Conservation (phyloP, 2,888 invertebrate species). For the Thereva unica region DNA sequence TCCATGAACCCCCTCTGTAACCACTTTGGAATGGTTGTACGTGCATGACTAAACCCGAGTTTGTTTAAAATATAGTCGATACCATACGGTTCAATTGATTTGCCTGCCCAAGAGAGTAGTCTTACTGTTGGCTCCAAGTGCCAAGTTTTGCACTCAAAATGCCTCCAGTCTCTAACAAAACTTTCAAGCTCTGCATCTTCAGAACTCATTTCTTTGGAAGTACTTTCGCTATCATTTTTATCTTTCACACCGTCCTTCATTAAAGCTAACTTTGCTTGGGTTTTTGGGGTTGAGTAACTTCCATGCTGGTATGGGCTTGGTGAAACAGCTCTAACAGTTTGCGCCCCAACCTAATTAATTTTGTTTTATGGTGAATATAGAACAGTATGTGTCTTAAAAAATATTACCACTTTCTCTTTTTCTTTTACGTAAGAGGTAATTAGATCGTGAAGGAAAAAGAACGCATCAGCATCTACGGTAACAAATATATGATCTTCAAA, state of each 20-base stretch:
- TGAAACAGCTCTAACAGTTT: conserved; percentile 55
- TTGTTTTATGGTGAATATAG: too few relatives aligned
- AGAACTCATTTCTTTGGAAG: background rate
- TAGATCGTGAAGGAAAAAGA: conserved; percentile 96
- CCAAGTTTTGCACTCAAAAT: conserved; percentile 94
- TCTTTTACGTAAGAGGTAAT: conserved; percentile 95
- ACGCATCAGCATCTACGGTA: conserved; percentile 96
- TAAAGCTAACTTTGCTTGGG: conserved; percentile 50
- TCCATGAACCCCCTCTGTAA: conserved; percentile 98
- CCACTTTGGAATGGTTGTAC: conserved; percentile 99
- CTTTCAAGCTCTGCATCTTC: conserved; percentile 62
- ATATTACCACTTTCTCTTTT: conserved; percentile 78
- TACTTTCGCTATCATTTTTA: background rate
- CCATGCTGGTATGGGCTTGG: conserved; percentile 55
- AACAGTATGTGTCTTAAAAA: background rate
- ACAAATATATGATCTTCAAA: conserved; percentile 99
- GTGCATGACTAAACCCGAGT: conserved; percentile 94
- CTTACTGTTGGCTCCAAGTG: conserved; percentile 92
- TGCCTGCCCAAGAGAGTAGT: conserved; percentile 86
- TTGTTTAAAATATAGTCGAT: conserved; percentile 98
- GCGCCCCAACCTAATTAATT: conserved; percentile 51
- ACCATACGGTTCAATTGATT: conserved; percentile 96
- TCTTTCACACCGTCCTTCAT: conserved; percentile 49
- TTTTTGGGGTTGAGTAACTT: conserved; percentile 40
- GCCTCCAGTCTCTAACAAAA: conserved; percentile 83